These are phyloP conservation scores for Grantiella picta DNA, from an alignment of 2,113 vertebrate species.

Conservation along the genomic window DNA sequence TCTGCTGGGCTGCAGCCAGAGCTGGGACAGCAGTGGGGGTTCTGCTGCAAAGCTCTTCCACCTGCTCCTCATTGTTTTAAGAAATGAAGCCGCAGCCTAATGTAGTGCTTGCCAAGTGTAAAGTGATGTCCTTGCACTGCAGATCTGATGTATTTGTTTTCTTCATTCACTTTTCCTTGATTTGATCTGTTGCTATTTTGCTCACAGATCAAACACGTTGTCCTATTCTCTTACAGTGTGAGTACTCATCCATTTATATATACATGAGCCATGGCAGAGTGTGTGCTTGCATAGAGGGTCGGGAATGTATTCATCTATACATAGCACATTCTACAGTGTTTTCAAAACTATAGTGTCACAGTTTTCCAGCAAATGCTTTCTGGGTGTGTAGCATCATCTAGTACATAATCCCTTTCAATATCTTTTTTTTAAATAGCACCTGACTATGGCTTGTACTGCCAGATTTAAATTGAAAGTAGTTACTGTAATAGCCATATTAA, in stretches of 20 bases:
- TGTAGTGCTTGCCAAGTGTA: neutral
- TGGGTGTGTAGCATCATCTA: neutral
- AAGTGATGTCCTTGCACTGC: neutral
- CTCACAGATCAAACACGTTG: neutral
- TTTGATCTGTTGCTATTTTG: neutral
- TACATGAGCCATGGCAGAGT: neutral
- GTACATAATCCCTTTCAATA: neutral
- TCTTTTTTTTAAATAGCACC: neutral
- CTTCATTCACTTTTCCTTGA: neutral
- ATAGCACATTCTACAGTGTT: neutral
- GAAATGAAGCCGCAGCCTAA: neutral
- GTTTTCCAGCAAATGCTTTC: neutral
- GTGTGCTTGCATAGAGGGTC: neutral
- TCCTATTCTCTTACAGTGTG: neutral
- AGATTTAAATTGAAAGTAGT: neutral
- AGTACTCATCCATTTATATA: neutral
- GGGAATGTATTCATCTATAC: neutral
- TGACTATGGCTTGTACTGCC: neutral
- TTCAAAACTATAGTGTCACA: neutral
- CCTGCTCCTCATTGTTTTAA: neutral
- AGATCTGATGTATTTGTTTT: neutral
- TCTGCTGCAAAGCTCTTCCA: neutral
- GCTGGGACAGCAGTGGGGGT: accelerated
- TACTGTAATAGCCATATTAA: neutral
- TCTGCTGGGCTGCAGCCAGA: accelerated